Percentiles rank a stretch among this genome's conserved stretches.
Evolutionary conservation across 1,140 invertebrate genomes (phyloP).

Genomic region (Aplysia californica): DNA sequence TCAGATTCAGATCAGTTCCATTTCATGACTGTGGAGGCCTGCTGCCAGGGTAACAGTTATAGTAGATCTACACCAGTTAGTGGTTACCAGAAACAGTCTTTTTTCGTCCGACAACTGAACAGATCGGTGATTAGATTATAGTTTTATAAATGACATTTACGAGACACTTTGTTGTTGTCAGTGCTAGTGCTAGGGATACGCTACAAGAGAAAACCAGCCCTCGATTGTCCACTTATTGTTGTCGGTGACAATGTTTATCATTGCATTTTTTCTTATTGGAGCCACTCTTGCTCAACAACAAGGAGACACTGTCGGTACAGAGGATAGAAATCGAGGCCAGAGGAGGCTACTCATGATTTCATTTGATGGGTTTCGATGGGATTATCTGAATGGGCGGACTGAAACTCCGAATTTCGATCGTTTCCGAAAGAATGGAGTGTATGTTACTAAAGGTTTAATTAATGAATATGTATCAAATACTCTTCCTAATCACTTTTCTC

Average conservation of each 20-base stretch:
- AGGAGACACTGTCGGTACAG: too few species aligned
- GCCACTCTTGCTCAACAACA: too few species aligned
- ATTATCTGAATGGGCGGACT: slow-evolving; percentile 59
- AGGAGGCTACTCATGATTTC: slow-evolving; percentile 58
- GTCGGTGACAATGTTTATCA: neutral
- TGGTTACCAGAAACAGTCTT: too few species aligned
- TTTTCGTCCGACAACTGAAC: too few species aligned
- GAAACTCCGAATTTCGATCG: slow-evolving; percentile 59
- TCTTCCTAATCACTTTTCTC: slow-evolving; percentile 83
- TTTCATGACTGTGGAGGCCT: too few species aligned
- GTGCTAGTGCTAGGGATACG: neutral
- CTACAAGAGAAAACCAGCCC: neutral
- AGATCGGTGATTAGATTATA: too few species aligned
- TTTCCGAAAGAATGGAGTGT: slow-evolving; percentile 57
- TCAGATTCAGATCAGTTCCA: too few species aligned
- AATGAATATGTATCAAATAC: slow-evolving; percentile 81
- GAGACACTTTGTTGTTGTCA: neutral
- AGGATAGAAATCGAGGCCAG: too few species aligned
- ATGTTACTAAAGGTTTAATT: slow-evolving; percentile 51
- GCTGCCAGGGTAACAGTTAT: too few species aligned
- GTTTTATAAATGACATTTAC: too few species aligned
- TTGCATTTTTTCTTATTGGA: neutral
- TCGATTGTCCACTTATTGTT: neutral
- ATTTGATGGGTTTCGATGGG: slow-evolving; percentile 68
- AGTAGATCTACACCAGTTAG: too few species aligned